A percentile compares a stretch with the other conserved stretches of the same genome.
phyloP scores from a whole-genome alignment of 1,140 invertebrate species.

The Psix sp. region DNA sequence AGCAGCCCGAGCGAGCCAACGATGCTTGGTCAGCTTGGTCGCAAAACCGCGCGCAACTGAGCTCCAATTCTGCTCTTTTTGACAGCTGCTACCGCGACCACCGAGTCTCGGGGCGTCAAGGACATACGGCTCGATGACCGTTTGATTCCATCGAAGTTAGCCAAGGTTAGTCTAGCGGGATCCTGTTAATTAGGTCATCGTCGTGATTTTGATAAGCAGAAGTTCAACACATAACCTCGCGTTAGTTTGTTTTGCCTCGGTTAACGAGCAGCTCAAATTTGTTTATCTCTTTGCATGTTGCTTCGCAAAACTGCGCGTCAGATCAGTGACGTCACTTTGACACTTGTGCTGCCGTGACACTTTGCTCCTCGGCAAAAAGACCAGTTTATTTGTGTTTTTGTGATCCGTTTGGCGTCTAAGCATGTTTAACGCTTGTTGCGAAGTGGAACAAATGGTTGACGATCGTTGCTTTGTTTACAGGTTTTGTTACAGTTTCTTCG shows the following conservation, averaged over 20 bases:
- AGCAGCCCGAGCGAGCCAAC: neutral
- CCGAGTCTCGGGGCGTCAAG: constrained; percentile 31
- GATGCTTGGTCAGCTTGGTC: constrained; percentile 8
- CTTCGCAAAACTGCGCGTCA: neutral
- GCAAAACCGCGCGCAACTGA: constrained; percentile 3
- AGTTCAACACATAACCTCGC: neutral
- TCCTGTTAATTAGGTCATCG: constrained; percentile 3
- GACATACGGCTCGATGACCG: constrained; percentile 28
- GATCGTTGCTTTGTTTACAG: constrained; percentile 31
- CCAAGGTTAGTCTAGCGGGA: constrained; percentile 30
- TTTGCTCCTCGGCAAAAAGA: no score
- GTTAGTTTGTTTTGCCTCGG: neutral
- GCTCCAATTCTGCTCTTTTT: no score
- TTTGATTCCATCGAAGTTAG: neutral
- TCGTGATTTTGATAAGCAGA: neutral
- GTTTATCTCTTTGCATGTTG: neutral
- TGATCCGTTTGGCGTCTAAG: neutral
- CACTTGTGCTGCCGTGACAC: no score
- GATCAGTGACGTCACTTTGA: neutral
- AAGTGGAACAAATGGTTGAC: neutral
- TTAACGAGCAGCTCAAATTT: neutral
- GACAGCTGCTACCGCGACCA: constrained; percentile 42
- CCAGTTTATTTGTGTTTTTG: neutral
- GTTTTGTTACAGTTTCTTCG: constrained; percentile 33
- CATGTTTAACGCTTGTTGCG: neutral